Percentiles rank a stretch among this genome's conserved stretches.
phyloP scores from a whole-genome alignment of 1,140 invertebrate species.

The Aphelenchoides fujianensis region DNA sequence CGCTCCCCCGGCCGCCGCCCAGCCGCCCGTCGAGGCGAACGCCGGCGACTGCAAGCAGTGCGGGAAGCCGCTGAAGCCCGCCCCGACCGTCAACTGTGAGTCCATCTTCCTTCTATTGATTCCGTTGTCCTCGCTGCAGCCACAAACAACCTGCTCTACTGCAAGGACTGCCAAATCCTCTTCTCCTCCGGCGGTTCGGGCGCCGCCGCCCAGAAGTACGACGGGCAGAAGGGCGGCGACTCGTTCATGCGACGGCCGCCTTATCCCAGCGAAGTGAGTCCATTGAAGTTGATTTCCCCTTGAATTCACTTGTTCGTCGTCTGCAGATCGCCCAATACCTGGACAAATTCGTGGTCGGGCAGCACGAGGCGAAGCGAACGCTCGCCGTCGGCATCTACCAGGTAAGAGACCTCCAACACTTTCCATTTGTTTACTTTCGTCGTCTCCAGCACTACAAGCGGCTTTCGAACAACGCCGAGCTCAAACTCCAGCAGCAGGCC shows the following conservation, averaged over 20 bases:
- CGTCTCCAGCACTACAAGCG: slow-evolving; percentile 76
- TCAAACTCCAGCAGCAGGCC: slow-evolving; percentile 54
- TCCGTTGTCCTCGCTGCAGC: slow-evolving; percentile 30
- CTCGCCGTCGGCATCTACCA: slow-evolving; percentile 96
- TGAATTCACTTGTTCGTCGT: too few relatives aligned
- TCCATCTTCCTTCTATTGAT: too few relatives aligned
- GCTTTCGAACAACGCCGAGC: slow-evolving; percentile 70
- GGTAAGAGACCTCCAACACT: slow-evolving; percentile 34
- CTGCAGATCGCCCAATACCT: slow-evolving; percentile 84
- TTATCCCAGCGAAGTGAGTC: slow-evolving; percentile 30
- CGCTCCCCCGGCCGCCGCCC: background rate
- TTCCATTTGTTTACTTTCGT: background rate
- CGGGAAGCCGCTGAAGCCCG: slow-evolving; percentile 21
- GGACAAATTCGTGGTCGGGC: slow-evolving; percentile 95
- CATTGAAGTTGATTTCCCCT: too few relatives aligned
- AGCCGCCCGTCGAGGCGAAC: slow-evolving; percentile 7
- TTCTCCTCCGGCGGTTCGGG: slow-evolving; percentile 20
- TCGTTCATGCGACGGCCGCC: slow-evolving; percentile 21
- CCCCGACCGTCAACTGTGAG: slow-evolving; percentile 32
- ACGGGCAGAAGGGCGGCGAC: slow-evolving; percentile 20
- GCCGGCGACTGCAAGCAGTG: slow-evolving; percentile 19
- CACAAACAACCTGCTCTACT: slow-evolving; percentile 25
- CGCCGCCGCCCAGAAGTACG: slow-evolving; percentile 14
- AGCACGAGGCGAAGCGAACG: slow-evolving; percentile 96
- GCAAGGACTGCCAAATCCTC: slow-evolving; percentile 38